phyloP scores from a whole-genome alignment of 2,797 vertebrate genomes.

The Semotilus atromaculatus region DNA sequence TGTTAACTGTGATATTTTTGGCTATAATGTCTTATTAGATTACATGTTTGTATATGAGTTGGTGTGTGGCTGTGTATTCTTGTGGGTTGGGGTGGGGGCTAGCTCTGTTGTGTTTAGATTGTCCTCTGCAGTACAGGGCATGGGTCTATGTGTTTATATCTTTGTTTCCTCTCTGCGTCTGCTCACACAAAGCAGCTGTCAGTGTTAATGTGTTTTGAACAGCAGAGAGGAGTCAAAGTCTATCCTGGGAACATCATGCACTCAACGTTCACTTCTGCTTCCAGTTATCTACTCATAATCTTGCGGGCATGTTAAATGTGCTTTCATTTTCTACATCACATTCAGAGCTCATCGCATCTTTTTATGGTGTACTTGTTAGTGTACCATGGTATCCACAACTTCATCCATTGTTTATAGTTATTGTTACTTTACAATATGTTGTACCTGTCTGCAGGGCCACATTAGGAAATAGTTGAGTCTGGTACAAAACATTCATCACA shows the following conservation, averaged over 20 bases:
- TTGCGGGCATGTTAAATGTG: conserved; percentile 24
- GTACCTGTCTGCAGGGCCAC: background rate
- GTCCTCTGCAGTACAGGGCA: conserved; percentile 36
- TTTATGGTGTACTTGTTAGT: background rate
- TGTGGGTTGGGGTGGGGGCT: background rate
- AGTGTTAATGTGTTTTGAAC: conserved; percentile 56
- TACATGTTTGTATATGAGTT: conserved; percentile 6
- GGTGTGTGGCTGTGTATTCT: conserved; percentile 1
- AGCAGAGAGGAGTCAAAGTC: conserved; percentile 54
- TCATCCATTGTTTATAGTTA: background rate
- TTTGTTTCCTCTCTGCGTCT: conserved; percentile 57
- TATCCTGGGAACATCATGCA: conserved; percentile 42
- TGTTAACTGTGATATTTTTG: conserved; percentile 43
- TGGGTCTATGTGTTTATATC: conserved; percentile 58
- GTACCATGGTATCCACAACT: background rate
- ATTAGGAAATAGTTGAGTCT: background rate
- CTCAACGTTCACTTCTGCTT: conserved; percentile 42
- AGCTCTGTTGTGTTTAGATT: conserved; percentile 45
- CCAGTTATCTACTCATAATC: conserved; percentile 36
- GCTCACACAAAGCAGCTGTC: conserved; percentile 58
- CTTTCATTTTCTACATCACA: background rate
- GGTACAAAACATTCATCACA: background rate
- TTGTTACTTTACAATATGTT: background rate
- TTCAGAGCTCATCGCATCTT: background rate
- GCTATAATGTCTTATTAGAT: conserved; percentile 49